A percentile compares a stretch with the other conserved stretches of the same genome.
Evolutionary conservation across 2,888 invertebrate genomes (phyloP).

Genomic region (Eugnorisma glareosa): DNA sequence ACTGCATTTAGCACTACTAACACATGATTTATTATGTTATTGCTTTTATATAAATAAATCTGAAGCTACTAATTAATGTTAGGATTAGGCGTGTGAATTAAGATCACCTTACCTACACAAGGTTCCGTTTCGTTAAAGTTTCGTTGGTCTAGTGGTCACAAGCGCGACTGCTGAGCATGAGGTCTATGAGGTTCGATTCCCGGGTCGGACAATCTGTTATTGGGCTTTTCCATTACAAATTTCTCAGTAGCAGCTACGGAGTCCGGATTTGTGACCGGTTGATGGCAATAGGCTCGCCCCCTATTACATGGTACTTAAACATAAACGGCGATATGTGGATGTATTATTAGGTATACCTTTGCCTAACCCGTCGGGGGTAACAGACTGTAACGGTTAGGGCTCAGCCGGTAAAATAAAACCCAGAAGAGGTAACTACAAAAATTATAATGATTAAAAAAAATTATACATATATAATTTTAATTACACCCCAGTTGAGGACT

Average conservation of each 20-base stretch:
- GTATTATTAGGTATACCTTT: not conserved
- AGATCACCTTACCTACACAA: not conserved
- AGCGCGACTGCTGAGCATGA: not conserved
- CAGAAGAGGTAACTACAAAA: too few species aligned
- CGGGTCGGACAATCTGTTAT: not conserved
- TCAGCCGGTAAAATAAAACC: too few species aligned
- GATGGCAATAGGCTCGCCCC: too few species aligned
- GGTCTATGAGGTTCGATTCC: not conserved
- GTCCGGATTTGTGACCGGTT: not conserved
- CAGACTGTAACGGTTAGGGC: too few species aligned
- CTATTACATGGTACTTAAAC: not conserved
- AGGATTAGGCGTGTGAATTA: not conserved
- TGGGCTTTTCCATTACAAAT: not conserved
- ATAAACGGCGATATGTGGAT: not conserved
- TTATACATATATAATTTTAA: too few species aligned
- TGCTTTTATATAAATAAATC: not conserved
- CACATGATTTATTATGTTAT: not conserved
- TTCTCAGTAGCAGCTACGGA: not conserved
- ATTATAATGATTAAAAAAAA: too few species aligned
- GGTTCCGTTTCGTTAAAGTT: not conserved
- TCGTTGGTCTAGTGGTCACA: not conserved
- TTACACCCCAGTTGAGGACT: too few species aligned
- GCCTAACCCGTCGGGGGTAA: not conserved
- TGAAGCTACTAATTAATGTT: not conserved
- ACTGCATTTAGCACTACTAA: not conserved